Evolutionary conservation across 2,113 vertebrate genomes (phyloP).

Genomic region (Haplotaxodon microlepis): DNA sequence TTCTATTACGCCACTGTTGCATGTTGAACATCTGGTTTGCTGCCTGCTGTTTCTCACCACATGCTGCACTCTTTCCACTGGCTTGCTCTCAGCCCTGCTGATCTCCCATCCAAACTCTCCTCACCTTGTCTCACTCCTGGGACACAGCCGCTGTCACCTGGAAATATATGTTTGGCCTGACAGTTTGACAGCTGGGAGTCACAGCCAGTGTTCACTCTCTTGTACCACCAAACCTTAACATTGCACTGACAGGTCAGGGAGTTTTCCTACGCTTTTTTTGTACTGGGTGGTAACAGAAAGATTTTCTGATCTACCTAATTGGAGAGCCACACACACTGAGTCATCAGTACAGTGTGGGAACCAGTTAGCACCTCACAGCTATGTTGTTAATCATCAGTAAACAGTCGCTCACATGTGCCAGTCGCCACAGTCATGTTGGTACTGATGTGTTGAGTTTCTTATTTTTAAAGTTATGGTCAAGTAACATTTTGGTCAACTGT

Average conservation of each 20-base stretch:
- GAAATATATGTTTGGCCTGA: constrained; percentile 41
- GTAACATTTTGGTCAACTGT: neutral
- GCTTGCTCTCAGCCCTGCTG: neutral
- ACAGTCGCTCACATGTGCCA: neutral
- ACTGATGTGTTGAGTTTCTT: neutral
- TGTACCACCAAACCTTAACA: neutral
- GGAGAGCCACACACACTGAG: neutral
- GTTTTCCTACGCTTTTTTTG: neutral
- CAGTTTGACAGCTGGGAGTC: constrained; percentile 42
- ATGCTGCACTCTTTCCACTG: neutral
- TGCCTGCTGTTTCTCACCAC: neutral
- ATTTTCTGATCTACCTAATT: neutral
- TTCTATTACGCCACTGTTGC: neutral
- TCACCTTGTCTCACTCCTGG: neutral
- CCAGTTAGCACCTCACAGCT: neutral
- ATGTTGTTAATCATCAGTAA: neutral
- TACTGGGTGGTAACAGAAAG: neutral
- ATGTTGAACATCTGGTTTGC: neutral
- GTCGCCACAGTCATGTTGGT: neutral
- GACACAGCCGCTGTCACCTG: constrained; percentile 38
- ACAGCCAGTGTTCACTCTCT: constrained; percentile 6
- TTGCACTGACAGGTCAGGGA: constrained; percentile 19
- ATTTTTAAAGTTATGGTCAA: neutral
- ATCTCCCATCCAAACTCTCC: neutral
- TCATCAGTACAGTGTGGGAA: neutral